A percentile compares a stretch with the other conserved stretches of the same genome.
Evolutionary conservation across 1,140 invertebrate species (phyloP).

Genomic region (Planococcus citri): DNA sequence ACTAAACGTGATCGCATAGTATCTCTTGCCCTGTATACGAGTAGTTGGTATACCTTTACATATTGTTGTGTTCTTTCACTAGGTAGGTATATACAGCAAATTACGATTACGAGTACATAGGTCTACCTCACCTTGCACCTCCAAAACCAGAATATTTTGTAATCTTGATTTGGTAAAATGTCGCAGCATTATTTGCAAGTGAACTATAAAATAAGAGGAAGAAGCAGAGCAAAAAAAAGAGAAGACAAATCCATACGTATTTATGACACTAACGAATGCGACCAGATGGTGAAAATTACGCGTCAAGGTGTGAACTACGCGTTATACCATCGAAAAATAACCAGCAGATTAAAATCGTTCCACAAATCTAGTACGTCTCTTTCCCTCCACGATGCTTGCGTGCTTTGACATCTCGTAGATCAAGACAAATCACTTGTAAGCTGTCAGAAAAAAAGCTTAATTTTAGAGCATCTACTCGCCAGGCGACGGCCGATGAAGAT

Average conservation of each 20-base stretch:
- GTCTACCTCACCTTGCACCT: neutral
- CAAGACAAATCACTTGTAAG: neutral
- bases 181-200: too few relatives aligned
- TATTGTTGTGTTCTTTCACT: too few relatives aligned
- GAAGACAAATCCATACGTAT: too few relatives aligned
- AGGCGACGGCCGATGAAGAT: neutral
- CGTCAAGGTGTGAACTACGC: neutral
- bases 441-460: neutral
- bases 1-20: neutral
- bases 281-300: neutral
- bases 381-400: neutral
- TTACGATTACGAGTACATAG: neutral
- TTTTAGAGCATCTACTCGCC: neutral
- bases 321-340: too few relatives aligned
- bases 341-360: neutral
- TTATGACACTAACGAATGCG: neutral
- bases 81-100: neutral
- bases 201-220: too few relatives aligned
- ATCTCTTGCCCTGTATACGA: too few relatives aligned
- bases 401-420: neutral
- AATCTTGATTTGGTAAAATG: too few relatives aligned
- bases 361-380: too few relatives aligned
- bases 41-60: too few relatives aligned
- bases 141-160: too few relatives aligned
- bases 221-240: too few relatives aligned